phyloP scores from a whole-genome alignment of 2,888 invertebrate genomes.

The Chromoteleia sp. region DNA sequence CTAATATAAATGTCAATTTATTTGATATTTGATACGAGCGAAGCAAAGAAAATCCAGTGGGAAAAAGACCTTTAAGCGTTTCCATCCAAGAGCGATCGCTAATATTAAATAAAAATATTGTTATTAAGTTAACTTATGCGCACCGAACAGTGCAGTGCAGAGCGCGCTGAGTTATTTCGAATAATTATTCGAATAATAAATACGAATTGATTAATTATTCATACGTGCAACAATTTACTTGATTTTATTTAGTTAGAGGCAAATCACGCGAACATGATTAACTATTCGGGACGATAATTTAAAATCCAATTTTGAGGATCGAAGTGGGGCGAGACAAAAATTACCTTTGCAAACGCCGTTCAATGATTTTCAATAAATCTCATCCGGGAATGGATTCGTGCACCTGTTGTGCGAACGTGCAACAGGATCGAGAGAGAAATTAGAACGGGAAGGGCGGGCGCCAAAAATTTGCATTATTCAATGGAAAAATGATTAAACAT shows the following conservation, averaged over 20 bases:
- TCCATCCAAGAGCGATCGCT: constrained; percentile 5
- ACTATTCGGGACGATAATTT: constrained; percentile 2
- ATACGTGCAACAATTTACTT: background rate
- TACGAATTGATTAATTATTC: background rate
- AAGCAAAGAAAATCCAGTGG: constrained; percentile 4
- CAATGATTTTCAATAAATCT: constrained; percentile 25
- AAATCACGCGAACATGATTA: background rate
- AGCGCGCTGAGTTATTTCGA: background rate
- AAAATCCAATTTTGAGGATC: constrained; percentile 3
- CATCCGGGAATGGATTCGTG: constrained; percentile 17
- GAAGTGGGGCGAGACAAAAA: background rate
- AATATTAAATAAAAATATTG: background rate
- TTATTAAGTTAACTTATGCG: background rate
- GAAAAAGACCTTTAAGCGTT: constrained; percentile 34
- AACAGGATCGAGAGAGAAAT: constrained; percentile 14
- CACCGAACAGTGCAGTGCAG: background rate
- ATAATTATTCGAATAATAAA: background rate
- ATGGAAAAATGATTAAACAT: constrained; percentile 27
- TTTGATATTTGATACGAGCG: constrained; percentile 11
- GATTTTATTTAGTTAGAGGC: background rate
- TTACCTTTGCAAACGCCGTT: background rate
- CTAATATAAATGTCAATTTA: constrained; percentile 9
- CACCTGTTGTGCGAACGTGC: constrained; percentile 39
- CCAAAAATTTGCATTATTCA: constrained; percentile 32
- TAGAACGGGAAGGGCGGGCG: constrained; percentile 15